phyloP scores from a whole-genome alignment of 2,113 vertebrate genomes.

The Sprattus sprattus region DNA sequence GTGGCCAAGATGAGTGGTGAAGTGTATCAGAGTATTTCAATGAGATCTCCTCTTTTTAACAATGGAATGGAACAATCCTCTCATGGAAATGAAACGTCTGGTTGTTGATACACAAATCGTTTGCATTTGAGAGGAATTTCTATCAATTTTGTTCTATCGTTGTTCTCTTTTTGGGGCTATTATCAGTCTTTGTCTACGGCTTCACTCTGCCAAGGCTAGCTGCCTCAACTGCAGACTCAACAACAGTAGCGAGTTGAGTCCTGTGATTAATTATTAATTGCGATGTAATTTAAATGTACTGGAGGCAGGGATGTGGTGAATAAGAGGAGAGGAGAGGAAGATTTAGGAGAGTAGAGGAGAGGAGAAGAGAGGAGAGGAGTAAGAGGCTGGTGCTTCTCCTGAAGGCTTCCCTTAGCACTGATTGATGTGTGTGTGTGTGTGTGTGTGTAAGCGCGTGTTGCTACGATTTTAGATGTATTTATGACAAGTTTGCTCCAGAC shows the following conservation, averaged over 20 bases:
- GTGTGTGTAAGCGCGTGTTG: background rate
- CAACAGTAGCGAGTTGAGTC: background rate
- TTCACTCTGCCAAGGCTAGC: background rate
- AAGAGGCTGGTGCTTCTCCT: background rate
- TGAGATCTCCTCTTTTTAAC: background rate
- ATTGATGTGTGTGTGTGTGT: conserved; percentile 6
- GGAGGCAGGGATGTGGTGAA: background rate
- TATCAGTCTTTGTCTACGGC: background rate
- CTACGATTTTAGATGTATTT: background rate
- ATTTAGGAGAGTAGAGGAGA: background rate
- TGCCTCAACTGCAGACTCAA: background rate
- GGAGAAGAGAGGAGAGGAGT: background rate
- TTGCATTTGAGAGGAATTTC: background rate
- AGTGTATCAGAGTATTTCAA: background rate
- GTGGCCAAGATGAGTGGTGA: background rate
- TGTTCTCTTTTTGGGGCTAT: background rate
- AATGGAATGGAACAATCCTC: background rate
- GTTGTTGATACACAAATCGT: background rate
- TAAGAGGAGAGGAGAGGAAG: background rate
- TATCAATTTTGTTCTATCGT: background rate
- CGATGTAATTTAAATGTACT: background rate
- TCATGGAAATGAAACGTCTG: background rate
- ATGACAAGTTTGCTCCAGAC: background rate
- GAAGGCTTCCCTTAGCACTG: background rate
- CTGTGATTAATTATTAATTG: conserved; percentile 17